A percentile compares a stretch with the other conserved stretches of the same genome.
phyloP scores from a whole-genome alignment of 2,888 invertebrate genomes.

The Anoplius nigerrimus region DNA sequence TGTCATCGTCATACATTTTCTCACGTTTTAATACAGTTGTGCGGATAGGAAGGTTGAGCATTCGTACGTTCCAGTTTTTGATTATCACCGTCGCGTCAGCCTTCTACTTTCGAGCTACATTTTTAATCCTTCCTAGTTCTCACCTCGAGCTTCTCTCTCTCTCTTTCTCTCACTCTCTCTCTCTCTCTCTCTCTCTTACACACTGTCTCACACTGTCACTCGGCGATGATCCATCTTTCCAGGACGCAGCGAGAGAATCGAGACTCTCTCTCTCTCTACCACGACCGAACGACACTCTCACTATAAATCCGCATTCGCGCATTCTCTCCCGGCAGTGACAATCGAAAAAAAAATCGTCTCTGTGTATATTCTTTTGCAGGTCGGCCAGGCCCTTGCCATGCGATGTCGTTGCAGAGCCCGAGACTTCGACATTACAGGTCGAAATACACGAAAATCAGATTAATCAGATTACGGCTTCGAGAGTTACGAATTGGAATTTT shows the following conservation, averaged over 20 bases:
- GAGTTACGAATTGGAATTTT: slow-evolving; percentile 38
- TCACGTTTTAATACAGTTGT: too few species aligned
- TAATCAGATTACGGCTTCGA: slow-evolving; percentile 32
- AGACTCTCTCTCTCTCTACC: neutral
- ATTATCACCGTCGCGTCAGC: too few species aligned
- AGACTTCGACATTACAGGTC: slow-evolving; percentile 90
- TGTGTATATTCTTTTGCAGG: slow-evolving; percentile 72
- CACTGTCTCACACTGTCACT: neutral
- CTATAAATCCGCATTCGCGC: neutral
- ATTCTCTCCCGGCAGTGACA: neutral
- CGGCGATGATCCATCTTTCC: neutral
- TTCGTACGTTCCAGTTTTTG: too few species aligned
- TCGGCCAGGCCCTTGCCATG: slow-evolving; percentile 73
- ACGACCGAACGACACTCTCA: neutral
- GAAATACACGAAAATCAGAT: slow-evolving; percentile 59
- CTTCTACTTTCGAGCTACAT: neutral
- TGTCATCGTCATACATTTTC: too few species aligned
- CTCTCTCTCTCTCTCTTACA: too few species aligned
- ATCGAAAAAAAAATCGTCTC: slow-evolving; percentile 50
- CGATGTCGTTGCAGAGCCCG: slow-evolving; percentile 77
- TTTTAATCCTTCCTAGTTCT: neutral
- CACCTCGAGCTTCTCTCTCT: slow-evolving; percentile 3
- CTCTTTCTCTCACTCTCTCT: neutral
- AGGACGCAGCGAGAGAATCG: neutral
- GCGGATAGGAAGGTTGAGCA: too few species aligned